Evolutionary conservation across 2,113 vertebrate genomes (phyloP).

Genomic region (Oenanthe melanoleuca): DNA sequence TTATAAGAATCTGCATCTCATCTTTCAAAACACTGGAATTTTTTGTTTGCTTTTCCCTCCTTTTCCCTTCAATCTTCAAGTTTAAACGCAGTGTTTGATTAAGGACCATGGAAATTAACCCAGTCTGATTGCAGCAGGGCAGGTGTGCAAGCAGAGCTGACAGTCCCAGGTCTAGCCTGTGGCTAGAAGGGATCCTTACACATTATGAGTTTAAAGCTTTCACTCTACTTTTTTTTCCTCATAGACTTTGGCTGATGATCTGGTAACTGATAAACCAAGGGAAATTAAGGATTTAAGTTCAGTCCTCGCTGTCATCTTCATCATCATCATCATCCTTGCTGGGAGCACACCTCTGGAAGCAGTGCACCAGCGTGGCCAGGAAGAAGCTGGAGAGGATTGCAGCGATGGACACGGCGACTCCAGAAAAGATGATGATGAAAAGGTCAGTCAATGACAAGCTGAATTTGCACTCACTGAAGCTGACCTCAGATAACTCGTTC

Average conservation of each 20-base stretch:
- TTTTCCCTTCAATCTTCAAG: not conserved
- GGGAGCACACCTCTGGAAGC: slow-evolving; percentile 94
- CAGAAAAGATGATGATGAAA: slow-evolving; percentile 97
- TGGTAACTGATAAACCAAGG: not conserved
- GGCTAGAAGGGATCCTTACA: not conserved
- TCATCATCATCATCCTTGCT: slow-evolving; percentile 93
- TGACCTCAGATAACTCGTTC: slow-evolving; percentile 91
- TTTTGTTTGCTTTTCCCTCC: not conserved
- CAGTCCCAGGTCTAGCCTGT: not conserved
- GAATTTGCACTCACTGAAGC: slow-evolving; percentile 94
- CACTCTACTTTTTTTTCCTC: not conserved
- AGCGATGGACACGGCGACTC: slow-evolving; percentile 93
- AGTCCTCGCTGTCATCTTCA: slow-evolving; percentile 81
- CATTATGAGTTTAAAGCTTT: not conserved
- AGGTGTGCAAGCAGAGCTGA: not conserved
- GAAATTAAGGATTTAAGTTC: not conserved
- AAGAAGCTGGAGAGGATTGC: slow-evolving; percentile 98
- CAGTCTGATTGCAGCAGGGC: not conserved
- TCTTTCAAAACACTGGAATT: not conserved
- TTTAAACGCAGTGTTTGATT: not conserved
- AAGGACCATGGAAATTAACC: not conserved
- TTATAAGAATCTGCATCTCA: not conserved
- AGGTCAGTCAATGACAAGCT: slow-evolving; percentile 92
- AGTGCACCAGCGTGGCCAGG: slow-evolving; percentile 94
- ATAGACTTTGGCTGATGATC: not conserved